These are phyloP conservation scores for Eilema griseolum DNA, from an alignment of 2,888 invertebrate genomes.

Conservation along the genomic window DNA sequence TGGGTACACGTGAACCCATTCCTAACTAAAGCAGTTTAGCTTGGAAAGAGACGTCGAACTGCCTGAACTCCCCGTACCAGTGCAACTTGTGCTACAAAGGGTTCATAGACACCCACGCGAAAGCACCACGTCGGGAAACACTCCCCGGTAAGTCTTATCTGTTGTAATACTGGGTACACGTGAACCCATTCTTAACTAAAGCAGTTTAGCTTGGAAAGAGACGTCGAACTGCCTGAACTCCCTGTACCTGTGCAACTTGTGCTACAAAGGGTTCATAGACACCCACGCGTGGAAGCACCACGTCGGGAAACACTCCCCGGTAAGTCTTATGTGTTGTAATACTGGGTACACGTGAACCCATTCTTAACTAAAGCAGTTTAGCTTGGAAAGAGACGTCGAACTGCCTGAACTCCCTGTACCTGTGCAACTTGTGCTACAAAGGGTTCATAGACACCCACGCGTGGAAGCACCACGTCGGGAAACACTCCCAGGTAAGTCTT, in stretches of 20 bases:
- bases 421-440: constrained; percentile 76
- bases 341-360: no score
- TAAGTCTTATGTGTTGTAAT: constrained; percentile 43
- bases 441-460: constrained; percentile 78
- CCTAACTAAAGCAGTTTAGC: no score
- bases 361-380: no score
- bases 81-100: constrained; percentile 78
- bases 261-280: constrained; percentile 80
- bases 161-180: background rate
- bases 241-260: constrained; percentile 74
- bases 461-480: constrained; percentile 75
- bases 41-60: constrained; percentile 75
- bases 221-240: constrained; percentile 77
- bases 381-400: constrained; percentile 74
- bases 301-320: constrained; percentile 72
- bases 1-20: no score
- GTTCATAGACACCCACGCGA: constrained; percentile 75
- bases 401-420: constrained; percentile 74
- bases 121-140: constrained; percentile 76
- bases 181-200: no score
- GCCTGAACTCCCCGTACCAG: constrained; percentile 73
- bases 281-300: constrained; percentile 77
- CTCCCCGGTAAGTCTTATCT: constrained; percentile 61
- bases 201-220: constrained; percentile 73
- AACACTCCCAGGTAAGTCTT: constrained; percentile 71